phyloP scores from a whole-genome alignment of 2,113 vertebrate genomes.

The Falco punctatus region DNA sequence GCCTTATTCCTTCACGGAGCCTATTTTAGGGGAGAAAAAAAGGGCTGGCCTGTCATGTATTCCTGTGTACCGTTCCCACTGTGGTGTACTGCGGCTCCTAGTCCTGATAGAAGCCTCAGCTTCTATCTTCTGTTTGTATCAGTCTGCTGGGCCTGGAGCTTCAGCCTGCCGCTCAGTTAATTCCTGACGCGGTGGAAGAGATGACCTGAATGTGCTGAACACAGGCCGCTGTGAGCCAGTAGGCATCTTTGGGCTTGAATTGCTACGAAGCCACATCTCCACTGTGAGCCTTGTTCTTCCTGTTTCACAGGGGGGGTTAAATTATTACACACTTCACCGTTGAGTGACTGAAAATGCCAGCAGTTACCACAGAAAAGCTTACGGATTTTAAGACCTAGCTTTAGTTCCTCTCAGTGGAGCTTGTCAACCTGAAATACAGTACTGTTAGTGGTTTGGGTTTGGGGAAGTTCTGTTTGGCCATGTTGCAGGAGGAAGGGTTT shows the following conservation, averaged over 20 bases:
- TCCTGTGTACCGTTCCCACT: not conserved
- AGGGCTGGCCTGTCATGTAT: not conserved
- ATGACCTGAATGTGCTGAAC: not conserved
- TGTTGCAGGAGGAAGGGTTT: not conserved
- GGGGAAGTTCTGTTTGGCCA: not conserved
- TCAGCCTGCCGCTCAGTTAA: not conserved
- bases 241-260: not conserved
- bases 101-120: not conserved
- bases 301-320: not conserved
- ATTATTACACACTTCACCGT: rapidly evolving
- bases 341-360: not conserved
- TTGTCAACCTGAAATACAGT: not conserved
- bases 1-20: not conserved
- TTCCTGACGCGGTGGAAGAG: not conserved
- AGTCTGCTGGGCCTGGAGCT: not conserved
- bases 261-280: not conserved
- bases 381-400: not conserved
- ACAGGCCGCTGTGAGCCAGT: not conserved
- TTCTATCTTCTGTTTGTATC: not conserved
- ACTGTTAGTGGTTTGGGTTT: not conserved
- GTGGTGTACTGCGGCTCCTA: not conserved
- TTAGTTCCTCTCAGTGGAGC: not conserved
- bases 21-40: rapidly evolving
- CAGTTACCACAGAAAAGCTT: not conserved
- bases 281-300: rapidly evolving